Base-by-base conservation (phyloP, 37 sponge, comb jelly and placozoan species). In the Spongia lamella region DNA sequence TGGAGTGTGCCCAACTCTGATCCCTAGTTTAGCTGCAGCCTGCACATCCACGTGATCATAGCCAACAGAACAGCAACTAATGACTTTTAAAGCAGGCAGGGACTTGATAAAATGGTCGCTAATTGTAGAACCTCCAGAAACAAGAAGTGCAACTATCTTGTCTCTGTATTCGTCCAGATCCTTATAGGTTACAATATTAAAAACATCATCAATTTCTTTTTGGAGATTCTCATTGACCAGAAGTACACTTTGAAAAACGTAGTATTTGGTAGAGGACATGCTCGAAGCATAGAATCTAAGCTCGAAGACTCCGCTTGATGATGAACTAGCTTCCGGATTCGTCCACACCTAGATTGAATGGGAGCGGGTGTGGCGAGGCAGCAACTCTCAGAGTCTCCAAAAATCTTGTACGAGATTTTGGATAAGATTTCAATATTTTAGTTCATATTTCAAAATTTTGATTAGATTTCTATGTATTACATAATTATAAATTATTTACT, bases 1-100 rank as follows among this genome's bases (percentile, higher is more conserved):
- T 3, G 95, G 95, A 31, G 89, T 91, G 85, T 91, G 62, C 7
- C 92, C 89, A 9, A 94, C 86, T 11, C 83, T 54, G 40, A 94
- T 77, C 0, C 92, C 89, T 30, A 76, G 56, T 26, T 62, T 37
- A 25, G 49, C 40, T 20, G 88, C 83, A 2, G 82, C 93, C 15
- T 62, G 35, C 19, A 91, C 34, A 63, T 94, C 89, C 13, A 94
- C 61, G 68, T 91, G 81, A 25, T 91, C 76, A 47, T 84, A 86
- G 24, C 95, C 95, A 1, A 91, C 93, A 3, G 92, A 80, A 72
- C 59, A 65, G 66, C 52, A 80, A 3, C 83, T 72, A 25, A 94
- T 54, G 17, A 90, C 93, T 53, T 76, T 87, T 25, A 94, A 62
- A 59, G 91, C 91, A 30, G 95, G 95, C 30, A 91, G 59, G 22